Conservation (phyloP, 2,888 invertebrate genomes). For the Platycheirus albimanus region DNA sequence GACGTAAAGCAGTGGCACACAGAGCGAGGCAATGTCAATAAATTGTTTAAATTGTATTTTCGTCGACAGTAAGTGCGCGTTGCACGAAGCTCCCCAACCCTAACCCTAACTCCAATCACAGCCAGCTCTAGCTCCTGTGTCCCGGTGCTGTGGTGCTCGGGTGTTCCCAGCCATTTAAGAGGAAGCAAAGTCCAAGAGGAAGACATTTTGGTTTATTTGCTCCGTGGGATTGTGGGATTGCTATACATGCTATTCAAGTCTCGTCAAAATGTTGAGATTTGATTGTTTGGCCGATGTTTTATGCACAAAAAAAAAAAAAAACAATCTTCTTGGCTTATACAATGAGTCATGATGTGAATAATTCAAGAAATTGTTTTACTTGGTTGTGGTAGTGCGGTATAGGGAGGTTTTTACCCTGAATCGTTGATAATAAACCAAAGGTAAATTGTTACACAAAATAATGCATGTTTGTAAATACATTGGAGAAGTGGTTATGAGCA, state of each 20-base stretch:
- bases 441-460: conserved; percentile 2
- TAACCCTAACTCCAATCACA: too few species aligned
- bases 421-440: conserved; percentile 3
- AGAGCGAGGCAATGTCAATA: conserved; percentile 65
- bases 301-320: conserved; percentile 23
- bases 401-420: conserved; percentile 16
- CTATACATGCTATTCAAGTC: conserved; percentile 63
- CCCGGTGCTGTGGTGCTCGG: too few species aligned
- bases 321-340: conserved; percentile 39
- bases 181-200: conserved; percentile 45
- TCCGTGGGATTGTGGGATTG: conserved; percentile 61
- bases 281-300: conserved; percentile 50
- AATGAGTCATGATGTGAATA: conserved; percentile 65
- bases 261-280: conserved; percentile 68
- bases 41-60: conserved; percentile 70
- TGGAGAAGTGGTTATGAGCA: conserved; percentile 5
- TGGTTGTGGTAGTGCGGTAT: not conserved
- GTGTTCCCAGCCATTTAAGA: not conserved
- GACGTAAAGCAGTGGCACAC: not conserved
- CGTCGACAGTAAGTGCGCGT: conserved; percentile 51
- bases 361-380: conserved; percentile 27
- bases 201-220: conserved; percentile 56
- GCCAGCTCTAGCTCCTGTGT: not conserved
- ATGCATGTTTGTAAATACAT: conserved; percentile 25
- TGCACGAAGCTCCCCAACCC: conserved; percentile 54